Evolutionary conservation across 2,888 invertebrate genomes (phyloP).

Genomic region (Hesperia comma): DNA sequence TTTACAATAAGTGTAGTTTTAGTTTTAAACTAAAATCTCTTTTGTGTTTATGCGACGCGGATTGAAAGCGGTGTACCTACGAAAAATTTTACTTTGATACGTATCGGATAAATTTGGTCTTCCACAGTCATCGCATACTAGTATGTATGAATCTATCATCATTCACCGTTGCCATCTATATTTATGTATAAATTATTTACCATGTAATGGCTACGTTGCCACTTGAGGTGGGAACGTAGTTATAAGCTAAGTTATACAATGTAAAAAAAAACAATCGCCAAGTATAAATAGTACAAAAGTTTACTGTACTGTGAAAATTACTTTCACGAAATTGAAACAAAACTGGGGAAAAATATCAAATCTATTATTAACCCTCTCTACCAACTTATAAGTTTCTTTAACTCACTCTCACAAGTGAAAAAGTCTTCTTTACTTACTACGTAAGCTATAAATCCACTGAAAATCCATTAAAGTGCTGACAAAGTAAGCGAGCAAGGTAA

Average conservation of each 20-base stretch:
- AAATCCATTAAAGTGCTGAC: constrained; percentile 12
- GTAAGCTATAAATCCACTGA: constrained; percentile 7
- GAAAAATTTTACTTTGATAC: constrained; percentile 1
- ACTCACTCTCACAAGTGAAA: neutral
- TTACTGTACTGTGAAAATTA: no score
- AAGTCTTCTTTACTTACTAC: constrained; percentile 1
- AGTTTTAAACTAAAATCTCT: constrained; percentile 19
- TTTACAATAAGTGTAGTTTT: constrained; percentile 26
- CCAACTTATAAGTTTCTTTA: neutral
- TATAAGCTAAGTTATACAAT: no score
- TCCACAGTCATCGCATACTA: no score
- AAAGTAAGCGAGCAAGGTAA: constrained; percentile 9
- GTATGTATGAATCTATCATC: no score
- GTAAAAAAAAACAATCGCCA: no score
- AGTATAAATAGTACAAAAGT: no score
- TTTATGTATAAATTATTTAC: no score
- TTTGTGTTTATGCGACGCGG: constrained; percentile 26
- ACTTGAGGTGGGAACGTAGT: no score
- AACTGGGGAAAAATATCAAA: neutral
- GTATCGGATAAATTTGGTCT: neutral
- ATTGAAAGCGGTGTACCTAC: constrained; percentile 21
- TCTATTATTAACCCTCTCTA: neutral
- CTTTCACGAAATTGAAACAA: neutral
- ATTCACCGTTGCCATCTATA: no score
- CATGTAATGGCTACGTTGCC: no score